These are phyloP conservation scores for Danionella cerebrum DNA, from an alignment of 2,113 vertebrate species.

Conservation along the genomic window DNA sequence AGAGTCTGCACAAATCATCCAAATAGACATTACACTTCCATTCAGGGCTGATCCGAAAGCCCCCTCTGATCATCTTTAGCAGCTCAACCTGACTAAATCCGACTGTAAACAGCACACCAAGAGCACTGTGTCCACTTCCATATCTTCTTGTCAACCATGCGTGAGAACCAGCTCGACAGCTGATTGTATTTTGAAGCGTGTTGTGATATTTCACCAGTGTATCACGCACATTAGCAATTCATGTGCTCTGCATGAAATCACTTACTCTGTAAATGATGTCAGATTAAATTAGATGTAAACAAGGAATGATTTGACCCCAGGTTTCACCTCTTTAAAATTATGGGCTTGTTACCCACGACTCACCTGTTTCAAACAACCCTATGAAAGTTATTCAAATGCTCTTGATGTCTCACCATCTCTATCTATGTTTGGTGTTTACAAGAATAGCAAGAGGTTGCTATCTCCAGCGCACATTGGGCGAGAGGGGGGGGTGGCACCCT, in stretches of 20 bases:
- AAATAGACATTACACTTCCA: neutral
- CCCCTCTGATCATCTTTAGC: neutral
- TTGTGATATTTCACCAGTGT: neutral
- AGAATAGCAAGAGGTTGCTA: slow-evolving; percentile 9
- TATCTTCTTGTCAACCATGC: neutral
- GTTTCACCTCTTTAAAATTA: neutral
- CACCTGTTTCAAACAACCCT: slow-evolving; percentile 15
- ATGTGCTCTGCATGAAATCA: slow-evolving; percentile 19
- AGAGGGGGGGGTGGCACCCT: no score
- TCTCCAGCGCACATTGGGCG: slow-evolving; percentile 16
- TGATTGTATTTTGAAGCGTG: slow-evolving; percentile 4
- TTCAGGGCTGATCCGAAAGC: neutral
- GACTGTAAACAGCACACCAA: neutral
- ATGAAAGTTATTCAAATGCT: slow-evolving; percentile 33
- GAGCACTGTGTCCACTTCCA: neutral
- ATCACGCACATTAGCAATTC: slow-evolving; percentile 26
- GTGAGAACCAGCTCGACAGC: slow-evolving; percentile 5
- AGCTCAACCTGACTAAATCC: neutral
- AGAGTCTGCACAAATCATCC: slow-evolving; percentile 12
- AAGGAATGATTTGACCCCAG: slow-evolving; percentile 25
- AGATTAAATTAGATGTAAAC: slow-evolving; percentile 10
- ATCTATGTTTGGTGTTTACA: slow-evolving; percentile 28
- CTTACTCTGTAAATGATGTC: slow-evolving; percentile 20
- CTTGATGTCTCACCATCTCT: slow-evolving; percentile 17
- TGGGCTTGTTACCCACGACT: slow-evolving; percentile 1